Percentiles rank a stretch among this genome's conserved stretches.
phyloP scores from a whole-genome alignment of 2,113 vertebrate genomes.

The Saguinus midas region DNA sequence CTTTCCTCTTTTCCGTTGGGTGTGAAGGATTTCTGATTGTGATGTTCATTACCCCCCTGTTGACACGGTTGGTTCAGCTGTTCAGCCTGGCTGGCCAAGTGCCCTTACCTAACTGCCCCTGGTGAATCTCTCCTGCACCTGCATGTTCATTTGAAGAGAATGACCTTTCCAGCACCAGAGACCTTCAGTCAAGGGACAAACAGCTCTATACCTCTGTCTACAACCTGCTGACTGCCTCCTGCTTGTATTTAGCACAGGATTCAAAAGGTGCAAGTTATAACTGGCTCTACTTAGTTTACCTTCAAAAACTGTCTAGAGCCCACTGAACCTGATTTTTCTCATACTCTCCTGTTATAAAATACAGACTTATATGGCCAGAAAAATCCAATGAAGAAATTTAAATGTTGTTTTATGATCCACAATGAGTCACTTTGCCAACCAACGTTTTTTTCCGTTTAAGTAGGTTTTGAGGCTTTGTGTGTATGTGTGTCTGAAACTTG shows the following conservation, averaged over 20 bases:
- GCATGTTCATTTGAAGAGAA: neutral
- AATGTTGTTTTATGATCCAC: neutral
- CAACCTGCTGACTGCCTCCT: neutral
- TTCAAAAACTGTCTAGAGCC: neutral
- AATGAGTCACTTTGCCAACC: neutral
- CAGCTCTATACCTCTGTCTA: no score
- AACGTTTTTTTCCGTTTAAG: neutral
- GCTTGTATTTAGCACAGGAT: neutral
- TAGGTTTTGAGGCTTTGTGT: neutral
- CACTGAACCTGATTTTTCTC: neutral
- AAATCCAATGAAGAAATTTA: neutral
- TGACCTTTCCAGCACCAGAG: accelerated
- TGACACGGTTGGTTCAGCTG: neutral
- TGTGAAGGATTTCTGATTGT: neutral
- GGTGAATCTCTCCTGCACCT: neutral
- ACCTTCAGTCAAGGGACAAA: neutral
- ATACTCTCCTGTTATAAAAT: neutral
- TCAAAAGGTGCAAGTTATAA: neutral
- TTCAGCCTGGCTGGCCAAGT: neutral
- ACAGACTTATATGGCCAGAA: neutral
- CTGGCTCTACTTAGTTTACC: neutral
- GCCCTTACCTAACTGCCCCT: accelerated
- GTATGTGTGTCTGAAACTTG: neutral
- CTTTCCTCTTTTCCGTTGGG: neutral
- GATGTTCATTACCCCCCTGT: no score